Base-by-base conservation (phyloP, 2,888 invertebrate genomes). In the Rotaria magnacalcarata region DNA sequence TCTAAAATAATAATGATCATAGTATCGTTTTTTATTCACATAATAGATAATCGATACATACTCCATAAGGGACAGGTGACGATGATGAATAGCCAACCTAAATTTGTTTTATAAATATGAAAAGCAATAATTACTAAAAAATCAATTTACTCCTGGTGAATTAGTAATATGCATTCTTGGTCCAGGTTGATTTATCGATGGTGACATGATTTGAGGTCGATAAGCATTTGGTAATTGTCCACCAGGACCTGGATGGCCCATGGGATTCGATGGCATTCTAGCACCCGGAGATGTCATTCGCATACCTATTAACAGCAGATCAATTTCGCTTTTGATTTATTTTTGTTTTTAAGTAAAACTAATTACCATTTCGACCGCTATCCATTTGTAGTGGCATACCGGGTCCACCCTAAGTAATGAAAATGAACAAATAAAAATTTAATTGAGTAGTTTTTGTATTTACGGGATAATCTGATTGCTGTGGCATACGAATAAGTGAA, bases 21-120 rank as follows among this genome's bases (percentile, higher is more conserved):
- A 41, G 24, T 27, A 10, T 52, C 11, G 16, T 14, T 52, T 50
- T 50, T 50, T 11, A 50, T 50, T 52, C 16, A 52, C 14, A 52
- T 52, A 14, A 16, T 16, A 11, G 14, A 47, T n/a, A 47, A 50
- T 50, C 50, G 19, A 47, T 47, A 80, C 80, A 47, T 80, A 80
- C 80, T 7, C 43, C 43, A n/a, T 80, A 80, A 47, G 80, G 80
- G 24, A n/a, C 47, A 43, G 80, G 80, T 24, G 80, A 80, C 47
- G 80, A 80, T n/a, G 80, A 80, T 47, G 80, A 80, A n/a, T 80
- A 80, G 14, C 80, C 47, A 47, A 80, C 47, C 80, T 80, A 47
- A 43, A 75, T 75, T 75, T 21, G 24, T 43, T 24, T 16, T 21
- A 75, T 75, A 75, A 41, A 41, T 4, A 43, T 27, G 19, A 41